Base-by-base conservation (phyloP, 2,797 vertebrate species). In the Amazona finschi region DNA sequence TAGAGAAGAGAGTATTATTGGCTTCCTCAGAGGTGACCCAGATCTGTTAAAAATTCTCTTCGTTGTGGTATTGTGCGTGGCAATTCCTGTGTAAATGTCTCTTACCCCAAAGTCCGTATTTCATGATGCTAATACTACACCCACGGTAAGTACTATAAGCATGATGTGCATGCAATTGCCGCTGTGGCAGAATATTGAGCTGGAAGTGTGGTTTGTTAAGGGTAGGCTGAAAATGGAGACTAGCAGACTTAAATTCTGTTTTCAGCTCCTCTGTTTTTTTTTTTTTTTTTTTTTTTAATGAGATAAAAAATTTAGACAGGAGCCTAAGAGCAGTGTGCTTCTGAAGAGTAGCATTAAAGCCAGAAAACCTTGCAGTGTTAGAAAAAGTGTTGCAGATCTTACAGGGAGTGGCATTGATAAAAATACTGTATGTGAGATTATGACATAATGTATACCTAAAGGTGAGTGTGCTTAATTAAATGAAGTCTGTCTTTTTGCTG, bases 161-260 rank as follows among this genome's bases (percentile, higher is more conserved):
- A 19, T 0, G 0, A 36, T 50, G 19, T 33, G 24, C 2, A 0
- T 39, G 5, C 46, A 46, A 25, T 10, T 78, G 66, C 36, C 16
- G 11, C 28, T 2, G 8, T 46, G 46, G 27, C 58, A 74, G 57
- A 65, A 25, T 58, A 43, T 2, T 1, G 5, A 6, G 50, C 24
- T 30, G 39, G 44, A 75, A 17, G 19, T 14, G 16, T n/a, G 30
- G 7, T 12, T 41, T 52, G 22, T 19, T 17, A 12, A 15, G 14
- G 2, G 2, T 58, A 36, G 11, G 9, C 25, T 77, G 53, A 25
- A 85, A 80, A 22, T 33, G 10, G 41, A 64, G 20, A 25, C 28
- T 36, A 70, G 8, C 27, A 90, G 41, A 44, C 43, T 9, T 72
- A 41, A 61, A 30, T 47, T 60, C 21, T 95, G 11, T 64, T 90